A percentile compares a stretch with the other conserved stretches of the same genome.
Conservation (phyloP, 2,113 vertebrate species). For the Aphelocoma coerulescens region DNA sequence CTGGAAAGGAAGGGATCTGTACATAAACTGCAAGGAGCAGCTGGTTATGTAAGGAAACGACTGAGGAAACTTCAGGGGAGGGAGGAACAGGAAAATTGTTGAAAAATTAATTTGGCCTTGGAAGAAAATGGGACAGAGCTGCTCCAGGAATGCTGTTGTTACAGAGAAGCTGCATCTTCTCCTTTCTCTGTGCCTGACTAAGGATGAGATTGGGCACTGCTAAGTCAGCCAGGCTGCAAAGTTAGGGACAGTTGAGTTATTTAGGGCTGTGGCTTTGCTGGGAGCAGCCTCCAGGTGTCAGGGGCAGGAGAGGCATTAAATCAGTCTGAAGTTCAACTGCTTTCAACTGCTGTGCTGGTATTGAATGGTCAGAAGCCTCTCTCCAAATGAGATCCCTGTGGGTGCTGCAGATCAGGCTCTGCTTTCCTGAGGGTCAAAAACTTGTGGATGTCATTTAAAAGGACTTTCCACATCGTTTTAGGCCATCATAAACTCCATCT, state of each 20-base stretch:
- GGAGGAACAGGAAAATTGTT: not conserved
- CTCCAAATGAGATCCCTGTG: not conserved
- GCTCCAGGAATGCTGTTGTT: not conserved
- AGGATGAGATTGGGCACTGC: not conserved
- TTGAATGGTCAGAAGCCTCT: not conserved
- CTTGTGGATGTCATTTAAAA: too few relatives aligned
- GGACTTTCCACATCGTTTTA: not conserved
- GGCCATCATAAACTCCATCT: not conserved
- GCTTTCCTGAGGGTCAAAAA: not conserved
- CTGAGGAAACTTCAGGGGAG: not conserved
- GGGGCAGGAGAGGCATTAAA: not conserved
- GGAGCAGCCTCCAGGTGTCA: not conserved
- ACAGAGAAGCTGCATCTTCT: not conserved
- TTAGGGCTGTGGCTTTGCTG: not conserved
- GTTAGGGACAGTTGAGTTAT: not conserved
- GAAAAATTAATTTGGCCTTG: constrained; percentile 36
- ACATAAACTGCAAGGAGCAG: not conserved
- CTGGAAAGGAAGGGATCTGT: not conserved
- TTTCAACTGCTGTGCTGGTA: not conserved
- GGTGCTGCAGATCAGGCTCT: not conserved
- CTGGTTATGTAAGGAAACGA: not conserved
- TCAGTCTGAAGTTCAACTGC: not conserved
- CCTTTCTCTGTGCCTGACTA: not conserved
- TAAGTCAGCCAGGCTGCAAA: not conserved
- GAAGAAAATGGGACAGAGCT: constrained; percentile 24